phyloP scores from a whole-genome alignment of 1,140 invertebrate genomes.

The Caligus rogercresseyi region DNA sequence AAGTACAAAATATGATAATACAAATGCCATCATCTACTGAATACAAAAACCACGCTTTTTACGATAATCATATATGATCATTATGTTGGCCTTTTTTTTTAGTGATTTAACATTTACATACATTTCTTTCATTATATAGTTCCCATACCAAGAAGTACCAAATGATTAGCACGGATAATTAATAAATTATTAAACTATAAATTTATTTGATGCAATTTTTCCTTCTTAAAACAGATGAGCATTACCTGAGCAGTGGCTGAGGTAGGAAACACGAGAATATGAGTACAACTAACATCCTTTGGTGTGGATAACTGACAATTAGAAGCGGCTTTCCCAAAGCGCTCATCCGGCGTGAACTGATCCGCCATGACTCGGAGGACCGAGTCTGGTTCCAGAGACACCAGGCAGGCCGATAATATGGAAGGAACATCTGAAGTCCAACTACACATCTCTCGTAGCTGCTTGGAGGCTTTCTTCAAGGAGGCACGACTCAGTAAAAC shows the following conservation, averaged over 20 bases:
- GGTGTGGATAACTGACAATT: conserved; percentile 70
- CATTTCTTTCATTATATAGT: no score
- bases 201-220: neutral
- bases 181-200: conserved; percentile 19
- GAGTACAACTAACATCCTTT: conserved; percentile 85
- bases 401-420: conserved; percentile 87
- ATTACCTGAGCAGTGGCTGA: conserved; percentile 87
- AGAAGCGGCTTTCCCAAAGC: conserved; percentile 60
- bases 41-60: no score
- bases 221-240: no score
- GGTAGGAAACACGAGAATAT: conserved; percentile 96
- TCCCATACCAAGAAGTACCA: no score
- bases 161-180: no score
- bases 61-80: no score
- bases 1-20: no score
- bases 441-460: conserved; percentile 33
- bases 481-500: conserved; percentile 78
- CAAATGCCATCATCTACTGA: no score
- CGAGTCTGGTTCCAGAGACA: conserved; percentile 87
- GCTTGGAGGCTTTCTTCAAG: conserved; percentile 62
- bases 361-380: conserved; percentile 82
- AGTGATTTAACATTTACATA: no score
- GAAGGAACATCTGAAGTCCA: conserved; percentile 53
- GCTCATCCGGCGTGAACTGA: conserved; percentile 76
- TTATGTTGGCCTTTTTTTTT: no score